Percentiles rank a stretch among this genome's conserved stretches.
phyloP scores from a whole-genome alignment of 2,797 vertebrate species.

The Lycodopsis pacificus region DNA sequence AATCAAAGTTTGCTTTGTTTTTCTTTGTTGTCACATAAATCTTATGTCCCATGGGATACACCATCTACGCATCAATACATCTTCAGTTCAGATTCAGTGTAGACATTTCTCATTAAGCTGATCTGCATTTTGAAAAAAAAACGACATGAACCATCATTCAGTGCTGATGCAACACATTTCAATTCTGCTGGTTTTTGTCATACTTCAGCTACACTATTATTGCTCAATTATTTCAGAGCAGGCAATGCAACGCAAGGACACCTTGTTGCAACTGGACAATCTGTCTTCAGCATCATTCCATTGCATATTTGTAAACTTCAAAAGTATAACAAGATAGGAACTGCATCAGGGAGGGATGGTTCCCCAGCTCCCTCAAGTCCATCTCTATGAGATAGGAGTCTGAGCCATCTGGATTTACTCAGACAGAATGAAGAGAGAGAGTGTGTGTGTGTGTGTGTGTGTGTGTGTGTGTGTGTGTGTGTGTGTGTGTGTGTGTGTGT shows the following conservation, averaged over 20 bases:
- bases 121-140: background rate
- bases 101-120: constrained; percentile 41
- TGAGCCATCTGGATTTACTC: constrained; percentile 32
- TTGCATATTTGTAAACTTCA: constrained; percentile 27
- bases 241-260: background rate
- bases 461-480: background rate
- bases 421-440: constrained; percentile 30
- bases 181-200: constrained; percentile 1
- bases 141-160: background rate
- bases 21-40: constrained; percentile 50
- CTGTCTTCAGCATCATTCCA: background rate
- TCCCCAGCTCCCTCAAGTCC: constrained; percentile 24
- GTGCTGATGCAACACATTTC: constrained; percentile 2
- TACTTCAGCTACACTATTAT: background rate
- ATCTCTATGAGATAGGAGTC: constrained; percentile 16
- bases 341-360: background rate
- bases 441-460: background rate
- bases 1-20: constrained; percentile 52
- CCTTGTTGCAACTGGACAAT: constrained; percentile 5
- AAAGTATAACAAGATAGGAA: constrained; percentile 1
- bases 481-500: background rate
- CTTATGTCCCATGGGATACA: constrained; percentile 2
- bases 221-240: background rate
- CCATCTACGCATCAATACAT: constrained; percentile 16
- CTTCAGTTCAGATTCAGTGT: constrained; percentile 15